Conservation (phyloP, 2,113 vertebrate genomes). For the Brachionichthys hirsutus region DNA sequence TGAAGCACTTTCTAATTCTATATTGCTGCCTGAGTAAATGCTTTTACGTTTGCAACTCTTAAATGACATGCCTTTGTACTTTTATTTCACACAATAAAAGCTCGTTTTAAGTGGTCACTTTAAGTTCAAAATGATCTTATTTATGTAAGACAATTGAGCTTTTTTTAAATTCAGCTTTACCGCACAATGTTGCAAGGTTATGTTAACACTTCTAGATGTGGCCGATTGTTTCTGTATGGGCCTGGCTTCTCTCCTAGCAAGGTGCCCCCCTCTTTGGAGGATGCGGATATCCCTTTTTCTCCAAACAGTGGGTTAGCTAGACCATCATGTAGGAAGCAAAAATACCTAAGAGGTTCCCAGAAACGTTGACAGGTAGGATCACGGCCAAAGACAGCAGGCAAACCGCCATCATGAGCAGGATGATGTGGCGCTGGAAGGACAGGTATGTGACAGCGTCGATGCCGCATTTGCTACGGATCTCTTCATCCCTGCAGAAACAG, state of each 20-base stretch:
- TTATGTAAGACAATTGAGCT: background rate
- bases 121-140: conserved; percentile 13
- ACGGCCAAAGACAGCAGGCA: conserved; percentile 90
- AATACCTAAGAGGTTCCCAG: conserved; percentile 89
- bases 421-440: conserved; percentile 94
- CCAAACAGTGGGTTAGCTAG: conserved; percentile 16
- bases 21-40: conserved; percentile 15
- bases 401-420: conserved; percentile 85
- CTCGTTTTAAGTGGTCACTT: conserved; percentile 8
- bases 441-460: conserved; percentile 93
- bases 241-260: conserved; percentile 28
- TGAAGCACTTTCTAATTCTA: conserved; percentile 48
- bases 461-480: conserved; percentile 94
- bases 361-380: conserved; percentile 94
- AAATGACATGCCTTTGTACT: conserved; percentile 17
- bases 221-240: conserved; percentile 55
- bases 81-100: background rate
- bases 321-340: conserved; percentile 39
- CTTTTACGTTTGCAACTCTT: conserved; percentile 31
- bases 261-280: conserved; percentile 17
- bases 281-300: conserved; percentile 48
- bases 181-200: conserved; percentile 12
- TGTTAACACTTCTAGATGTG: too few relatives aligned
- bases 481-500: conserved; percentile 82
- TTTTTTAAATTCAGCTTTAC: background rate